A percentile compares a stretch with the other conserved stretches of the same genome.
Conservation (phyloP, 2,888 invertebrate species). For the Oligia latruncula region DNA sequence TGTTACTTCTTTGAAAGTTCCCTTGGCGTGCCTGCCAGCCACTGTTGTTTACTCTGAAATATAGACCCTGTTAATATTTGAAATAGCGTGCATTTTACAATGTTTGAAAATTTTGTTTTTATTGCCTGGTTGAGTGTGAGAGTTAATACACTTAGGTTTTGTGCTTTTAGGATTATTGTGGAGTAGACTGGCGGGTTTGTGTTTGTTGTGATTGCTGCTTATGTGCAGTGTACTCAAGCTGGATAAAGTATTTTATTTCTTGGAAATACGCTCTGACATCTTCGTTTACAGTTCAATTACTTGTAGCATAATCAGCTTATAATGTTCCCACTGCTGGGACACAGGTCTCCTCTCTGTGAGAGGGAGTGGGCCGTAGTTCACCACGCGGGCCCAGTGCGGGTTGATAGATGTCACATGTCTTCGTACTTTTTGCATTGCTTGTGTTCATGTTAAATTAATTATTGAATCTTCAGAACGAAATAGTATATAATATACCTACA, state of each 20-base stretch:
- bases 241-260: slow-evolving; percentile 10
- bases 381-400: no score
- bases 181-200: slow-evolving; percentile 8
- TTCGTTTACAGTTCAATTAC: not conserved
- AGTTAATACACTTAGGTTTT: slow-evolving; percentile 51
- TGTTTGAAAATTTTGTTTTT: slow-evolving; percentile 42
- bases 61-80: slow-evolving; percentile 35
- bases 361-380: no score
- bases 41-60: slow-evolving; percentile 25
- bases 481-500: not conserved
- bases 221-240: not conserved
- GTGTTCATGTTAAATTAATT: not conserved
- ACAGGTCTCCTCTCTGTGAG: no score
- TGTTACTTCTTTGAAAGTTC: slow-evolving; percentile 58
- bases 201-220: slow-evolving; percentile 9
- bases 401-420: no score
- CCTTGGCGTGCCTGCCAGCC: slow-evolving; percentile 43
- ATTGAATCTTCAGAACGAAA: not conserved
- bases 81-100: slow-evolving; percentile 45
- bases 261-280: not conserved
- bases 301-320: no score
- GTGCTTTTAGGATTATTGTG: slow-evolving; percentile 46
- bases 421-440: no score
- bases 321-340: no score
- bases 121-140: slow-evolving; percentile 34